Evolutionary conservation across 2,113 vertebrate genomes (phyloP), one percentile per base, ranked within the genome.

Genomic region (Mormyrus lacerda): DNA sequence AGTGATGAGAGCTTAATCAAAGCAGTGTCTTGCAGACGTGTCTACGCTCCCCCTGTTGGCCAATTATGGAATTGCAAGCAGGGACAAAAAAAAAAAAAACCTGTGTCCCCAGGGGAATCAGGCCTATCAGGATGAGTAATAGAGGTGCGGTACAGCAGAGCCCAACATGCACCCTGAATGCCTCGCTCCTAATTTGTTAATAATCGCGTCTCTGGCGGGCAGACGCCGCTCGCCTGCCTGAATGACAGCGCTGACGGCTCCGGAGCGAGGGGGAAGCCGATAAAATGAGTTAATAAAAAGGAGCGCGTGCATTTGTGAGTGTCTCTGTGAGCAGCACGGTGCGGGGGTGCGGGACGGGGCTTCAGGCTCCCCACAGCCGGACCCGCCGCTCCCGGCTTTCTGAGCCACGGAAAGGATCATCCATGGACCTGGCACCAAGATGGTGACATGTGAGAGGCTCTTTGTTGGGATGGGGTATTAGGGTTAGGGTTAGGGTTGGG

Each of bases 161-260:
- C 87, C 42, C 39, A 73, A 88, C 44, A 73, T 47, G 39, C 42
- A 88, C 87, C 24, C 61, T 27, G 87, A 73, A 73, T 73, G 42
- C 44, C 44, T 88, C 24, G 4, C 39, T 47, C 42, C 44, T 48
- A 73, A 69, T 88, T 88, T 88, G 61, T 88, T 88, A 69, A 88
- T 88, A 69, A 88, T 47, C 35, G 42, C 47, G 61, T 73, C 42
- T 88, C 55, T 73, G 24, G 87, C 58, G 55, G 42, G 53, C 87
- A 88, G 61, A 73, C 61, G 87, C 42, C 65, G 44, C 13, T 48
- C 10, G 58, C 61, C 17, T 11, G 61, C 42, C 11, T 73, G 61
- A 88, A 88, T 88, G 61, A 73, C 87, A 47, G 45, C 24, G 44
- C 44, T 31, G 45, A 73, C n/a, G 35, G 87, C 27, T 88, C 13